A percentile compares a stretch with the other conserved stretches of the same genome.
These are phyloP conservation scores for Furnarius figulus DNA, from an alignment of 2,113 vertebrate genomes.

Conservation along the genomic window DNA sequence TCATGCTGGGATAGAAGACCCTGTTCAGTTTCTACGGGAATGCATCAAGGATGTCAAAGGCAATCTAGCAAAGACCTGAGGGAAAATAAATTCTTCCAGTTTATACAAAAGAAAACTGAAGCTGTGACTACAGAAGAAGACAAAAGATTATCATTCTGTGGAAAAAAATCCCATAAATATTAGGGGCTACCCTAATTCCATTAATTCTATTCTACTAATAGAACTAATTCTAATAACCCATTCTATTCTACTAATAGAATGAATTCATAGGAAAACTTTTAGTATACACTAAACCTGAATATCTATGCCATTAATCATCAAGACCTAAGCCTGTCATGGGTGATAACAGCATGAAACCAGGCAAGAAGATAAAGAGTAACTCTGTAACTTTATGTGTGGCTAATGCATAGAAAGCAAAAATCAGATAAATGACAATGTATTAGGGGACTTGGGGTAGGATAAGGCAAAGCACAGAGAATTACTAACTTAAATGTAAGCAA, in stretches of 20 bases:
- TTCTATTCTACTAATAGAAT: background rate
- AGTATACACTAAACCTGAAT: background rate
- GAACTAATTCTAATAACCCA: too few relatives aligned
- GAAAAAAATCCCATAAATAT: background rate
- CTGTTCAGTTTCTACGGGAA: background rate
- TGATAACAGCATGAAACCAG: background rate
- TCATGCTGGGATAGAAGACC: background rate
- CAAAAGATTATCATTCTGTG: background rate
- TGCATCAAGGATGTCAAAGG: background rate
- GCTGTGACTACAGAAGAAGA: background rate
- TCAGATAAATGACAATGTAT: background rate
- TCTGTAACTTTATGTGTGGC: background rate
- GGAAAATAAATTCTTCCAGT: background rate
- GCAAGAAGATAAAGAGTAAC: background rate
- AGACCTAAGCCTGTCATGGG: background rate
- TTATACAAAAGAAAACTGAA: background rate
- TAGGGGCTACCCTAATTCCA: background rate
- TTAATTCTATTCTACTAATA: too few relatives aligned
- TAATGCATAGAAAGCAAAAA: background rate
- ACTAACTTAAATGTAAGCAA: background rate
- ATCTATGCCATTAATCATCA: background rate
- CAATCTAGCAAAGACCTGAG: background rate
- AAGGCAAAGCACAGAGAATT: background rate
- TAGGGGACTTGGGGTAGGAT: background rate
- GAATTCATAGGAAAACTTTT: background rate